These are phyloP conservation scores for Scortum barcoo DNA, from an alignment of 2,113 vertebrate species.

Conservation along the genomic window DNA sequence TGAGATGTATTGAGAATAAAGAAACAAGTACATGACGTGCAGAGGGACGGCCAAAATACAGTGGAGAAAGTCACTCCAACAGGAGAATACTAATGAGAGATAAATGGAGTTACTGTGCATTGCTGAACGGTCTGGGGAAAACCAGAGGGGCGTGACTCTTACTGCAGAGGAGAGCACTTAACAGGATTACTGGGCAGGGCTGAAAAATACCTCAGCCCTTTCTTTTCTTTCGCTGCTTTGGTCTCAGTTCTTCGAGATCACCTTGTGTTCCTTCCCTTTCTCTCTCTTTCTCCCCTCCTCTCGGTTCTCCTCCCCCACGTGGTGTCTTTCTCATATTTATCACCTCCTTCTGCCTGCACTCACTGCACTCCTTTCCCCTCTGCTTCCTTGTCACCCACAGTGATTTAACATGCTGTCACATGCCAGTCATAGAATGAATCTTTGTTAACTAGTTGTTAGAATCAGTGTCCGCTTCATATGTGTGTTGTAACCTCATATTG, in stretches of 20 bases:
- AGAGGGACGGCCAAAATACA: conserved; percentile 40
- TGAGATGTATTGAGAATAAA: background rate
- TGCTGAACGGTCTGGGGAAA: conserved; percentile 51
- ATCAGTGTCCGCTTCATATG: background rate
- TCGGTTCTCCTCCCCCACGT: conserved; percentile 5
- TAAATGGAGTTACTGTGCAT: conserved; percentile 73
- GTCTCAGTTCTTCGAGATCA: conserved; percentile 19
- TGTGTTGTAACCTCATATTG: background rate
- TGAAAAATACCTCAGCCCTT: conserved; percentile 47
- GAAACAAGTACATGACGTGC: background rate
- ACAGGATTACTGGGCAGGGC: conserved; percentile 79
- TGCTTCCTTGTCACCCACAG: conserved; percentile 12
- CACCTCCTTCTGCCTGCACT: conserved; percentile 13
- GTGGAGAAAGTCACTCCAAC: conserved; percentile 55
- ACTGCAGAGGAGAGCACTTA: conserved; percentile 81
- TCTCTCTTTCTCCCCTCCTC: background rate
- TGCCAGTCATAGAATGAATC: background rate
- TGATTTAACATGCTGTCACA: conserved; percentile 21
- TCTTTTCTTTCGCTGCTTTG: conserved; percentile 29
- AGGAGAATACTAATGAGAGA: conserved; percentile 78
- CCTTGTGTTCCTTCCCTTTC: background rate
- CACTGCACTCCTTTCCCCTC: background rate
- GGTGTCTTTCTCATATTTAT: conserved; percentile 21
- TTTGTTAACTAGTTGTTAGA: background rate
- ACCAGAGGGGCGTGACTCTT: conserved; percentile 62